Base-by-base conservation (phyloP, 2,888 invertebrate species). In the Cartodere bifasciata region DNA sequence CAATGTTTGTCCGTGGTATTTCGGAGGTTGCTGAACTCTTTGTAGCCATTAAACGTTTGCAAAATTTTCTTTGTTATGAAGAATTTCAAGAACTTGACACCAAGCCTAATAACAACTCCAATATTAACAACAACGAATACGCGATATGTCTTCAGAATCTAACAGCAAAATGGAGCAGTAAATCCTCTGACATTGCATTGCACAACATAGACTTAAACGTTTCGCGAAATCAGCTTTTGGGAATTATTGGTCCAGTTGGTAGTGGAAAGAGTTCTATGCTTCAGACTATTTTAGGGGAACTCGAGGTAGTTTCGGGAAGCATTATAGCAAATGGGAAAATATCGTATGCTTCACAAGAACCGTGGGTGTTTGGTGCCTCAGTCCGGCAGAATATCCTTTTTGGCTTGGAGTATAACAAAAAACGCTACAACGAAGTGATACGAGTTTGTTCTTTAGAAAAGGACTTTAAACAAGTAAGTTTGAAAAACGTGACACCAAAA, bases 361-460 rank as follows among this genome's bases (percentile, higher is more conserved):
- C 88, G 0, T 90, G 88, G 87, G 55, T 80, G 1, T 80, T 80
- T 47, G 75, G 75, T 31, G 77, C 75, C 13, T 81, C 83, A 36
- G 75, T 94, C 0, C 68, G 83, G 6, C 87, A 91, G 48, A 95
- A 95, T 56, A 86, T 95, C 41, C 55, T 88, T 2, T 92, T 94
- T 56, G 91, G 91, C 0, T 72, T 68, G 49, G 63, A 69, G 39
- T 77, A 70, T 72, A 75, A 75, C 44, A 65, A 69, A 35, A 46
- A 58, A n/a, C 60, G 65, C 11, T 62, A 60, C 38, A 44, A 46
- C 12, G 39, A 52, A 26, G 75, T 72, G 21, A 62, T 85, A 2
- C 67, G 69, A 22, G 72, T 71, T 1, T 80, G 79, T 49, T 75
- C 78, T 2, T 63, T 81, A 31, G 72, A 72, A 47, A 57, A 70